Evolutionary conservation across 2,797 vertebrate species (phyloP).

Genomic region (Fistularia commersonii): DNA sequence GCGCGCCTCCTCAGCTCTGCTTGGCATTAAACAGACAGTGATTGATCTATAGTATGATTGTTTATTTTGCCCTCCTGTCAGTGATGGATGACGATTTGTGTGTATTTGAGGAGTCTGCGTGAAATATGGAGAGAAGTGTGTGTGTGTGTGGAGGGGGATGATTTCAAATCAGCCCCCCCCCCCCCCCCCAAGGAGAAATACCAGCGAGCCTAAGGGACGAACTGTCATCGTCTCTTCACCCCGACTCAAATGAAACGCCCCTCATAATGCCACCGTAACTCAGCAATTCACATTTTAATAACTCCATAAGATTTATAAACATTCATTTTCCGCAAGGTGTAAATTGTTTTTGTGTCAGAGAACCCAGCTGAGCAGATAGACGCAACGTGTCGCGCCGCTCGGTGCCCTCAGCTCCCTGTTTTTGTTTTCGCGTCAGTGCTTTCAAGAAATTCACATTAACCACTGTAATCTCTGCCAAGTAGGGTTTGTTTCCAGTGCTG

Average conservation of each 20-base stretch:
- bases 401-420: not conserved
- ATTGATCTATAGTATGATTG: slow-evolving; percentile 72
- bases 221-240: slow-evolving; percentile 38
- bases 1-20: slow-evolving; percentile 12
- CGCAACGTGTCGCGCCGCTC: not conserved
- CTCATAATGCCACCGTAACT: slow-evolving; percentile 16
- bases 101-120: slow-evolving; percentile 44
- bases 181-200: slow-evolving; percentile 44
- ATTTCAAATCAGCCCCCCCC: slow-evolving; percentile 35
- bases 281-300: slow-evolving; percentile 39
- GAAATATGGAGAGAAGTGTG: slow-evolving; percentile 40
- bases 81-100: slow-evolving; percentile 70
- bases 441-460: not conserved
- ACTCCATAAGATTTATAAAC: slow-evolving; percentile 22
- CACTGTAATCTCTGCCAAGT: too few species aligned
- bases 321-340: slow-evolving; percentile 12
- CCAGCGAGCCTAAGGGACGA: slow-evolving; percentile 32
- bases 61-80: slow-evolving; percentile 69
- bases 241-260: slow-evolving; percentile 39
- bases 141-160: slow-evolving; percentile 3
- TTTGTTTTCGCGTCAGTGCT: not conserved
- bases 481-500: too few species aligned
- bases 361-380: not conserved
- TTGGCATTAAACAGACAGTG: slow-evolving; percentile 72
- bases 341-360: slow-evolving; percentile 12